Evolutionary conservation across 1,140 invertebrate genomes (phyloP), one percentile per base, ranked within the genome.

Genomic region (Eciton burchellii): DNA sequence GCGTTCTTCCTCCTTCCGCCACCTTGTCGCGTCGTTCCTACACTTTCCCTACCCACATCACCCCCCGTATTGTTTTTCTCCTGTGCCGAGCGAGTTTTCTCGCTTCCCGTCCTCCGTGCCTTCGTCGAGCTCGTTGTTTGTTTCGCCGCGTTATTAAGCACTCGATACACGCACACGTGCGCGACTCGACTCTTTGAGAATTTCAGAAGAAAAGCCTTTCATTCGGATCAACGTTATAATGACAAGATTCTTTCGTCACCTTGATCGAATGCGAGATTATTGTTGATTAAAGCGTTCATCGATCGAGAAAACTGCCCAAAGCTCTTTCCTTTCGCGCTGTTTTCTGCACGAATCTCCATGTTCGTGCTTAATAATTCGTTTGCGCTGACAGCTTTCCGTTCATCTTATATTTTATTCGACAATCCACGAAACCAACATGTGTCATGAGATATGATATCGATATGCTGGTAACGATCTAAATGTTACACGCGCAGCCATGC

Each of bases 1-100:
- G 63, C 45, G 35, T 35, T 73, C 73, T 76, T 72, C 19, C 54
- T 29, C 57, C 57, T n/a, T n/a, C n/a, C n/a, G n/a, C n/a, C n/a
- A n/a, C n/a, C n/a, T n/a, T 45, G 70, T 79, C 72, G 16, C 16
- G 24, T 62, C n/a, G n/a, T n/a, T n/a, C n/a, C n/a, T n/a, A n/a
- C n/a, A n/a, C n/a, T n/a, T n/a, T n/a, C n/a, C n/a, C n/a, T n/a
- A n/a, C n/a, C n/a, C n/a, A n/a, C n/a, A n/a, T n/a, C n/a, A n/a
- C n/a, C n/a, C n/a, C n/a, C n/a, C n/a, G n/a, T n/a, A n/a, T n/a
- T n/a, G n/a, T n/a, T n/a, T n/a, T 35, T 35, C 6, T 35, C 2
- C 35, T 6, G 35, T 35, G 35, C 35, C 24, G 11, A 11, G 11
- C 43, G 49, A 29, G 41, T 9, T n/a, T n/a, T n/a, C 47, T 76